These are phyloP conservation scores for Cyprinodon brontotheroides DNA, from an alignment of 2,113 vertebrate species.

Conservation along the genomic window DNA sequence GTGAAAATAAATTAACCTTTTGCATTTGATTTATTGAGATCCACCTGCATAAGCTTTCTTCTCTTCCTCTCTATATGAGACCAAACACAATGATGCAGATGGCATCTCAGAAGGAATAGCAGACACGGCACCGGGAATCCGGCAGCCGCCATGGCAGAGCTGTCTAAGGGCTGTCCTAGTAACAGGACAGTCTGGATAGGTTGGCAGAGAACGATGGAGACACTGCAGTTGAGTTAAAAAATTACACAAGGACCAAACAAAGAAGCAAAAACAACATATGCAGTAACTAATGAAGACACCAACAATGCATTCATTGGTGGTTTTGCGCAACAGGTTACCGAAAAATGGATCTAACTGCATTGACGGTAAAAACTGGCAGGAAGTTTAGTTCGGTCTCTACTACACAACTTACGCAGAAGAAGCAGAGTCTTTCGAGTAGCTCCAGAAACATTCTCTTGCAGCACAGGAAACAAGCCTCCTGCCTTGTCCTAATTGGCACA, in stretches of 20 bases:
- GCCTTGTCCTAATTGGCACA: conserved; percentile 72
- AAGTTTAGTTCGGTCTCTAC: conserved; percentile 27
- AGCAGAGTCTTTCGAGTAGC: conserved; percentile 51
- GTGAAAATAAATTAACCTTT: neutral
- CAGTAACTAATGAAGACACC: conserved; percentile 22
- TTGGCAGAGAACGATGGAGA: conserved; percentile 60
- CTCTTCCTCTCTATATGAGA: neutral
- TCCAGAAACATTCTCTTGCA: conserved; percentile 42
- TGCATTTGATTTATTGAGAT: neutral
- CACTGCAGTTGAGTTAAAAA: conserved; percentile 24
- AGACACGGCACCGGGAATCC: conserved; percentile 58
- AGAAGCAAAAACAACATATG: conserved; percentile 41
- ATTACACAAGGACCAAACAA: conserved; percentile 37
- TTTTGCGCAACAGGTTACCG: conserved; percentile 18
- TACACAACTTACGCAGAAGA: conserved; percentile 48
- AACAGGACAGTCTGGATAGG: conserved; percentile 62
- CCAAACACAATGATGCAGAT: conserved; percentile 60
- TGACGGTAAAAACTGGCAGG: conserved; percentile 39
- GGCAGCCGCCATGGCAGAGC: conserved; percentile 63
- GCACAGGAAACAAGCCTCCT: conserved; percentile 63
- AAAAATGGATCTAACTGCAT: conserved; percentile 15
- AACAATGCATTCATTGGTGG: conserved; percentile 4
- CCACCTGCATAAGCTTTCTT: neutral
- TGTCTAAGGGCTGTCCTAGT: conserved; percentile 63
- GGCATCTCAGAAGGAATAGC: conserved; percentile 59